Evolutionary conservation across 92 coral and sea anemone species (phyloP).

Genomic region (Porites divaricata): DNA sequence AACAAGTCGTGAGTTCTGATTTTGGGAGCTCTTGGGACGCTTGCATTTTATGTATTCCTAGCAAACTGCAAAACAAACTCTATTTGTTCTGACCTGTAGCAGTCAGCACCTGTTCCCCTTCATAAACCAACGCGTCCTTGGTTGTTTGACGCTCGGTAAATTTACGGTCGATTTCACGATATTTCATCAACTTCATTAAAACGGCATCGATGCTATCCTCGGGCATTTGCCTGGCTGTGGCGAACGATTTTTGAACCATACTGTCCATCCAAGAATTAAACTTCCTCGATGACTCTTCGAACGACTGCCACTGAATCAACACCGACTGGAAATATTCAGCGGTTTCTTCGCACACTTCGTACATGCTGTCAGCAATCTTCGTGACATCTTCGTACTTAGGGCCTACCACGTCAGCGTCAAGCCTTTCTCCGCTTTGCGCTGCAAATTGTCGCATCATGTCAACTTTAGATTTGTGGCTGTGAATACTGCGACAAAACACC

Average conservation of each 20-base stretch:
- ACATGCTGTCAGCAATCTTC: slow-evolving; percentile 88
- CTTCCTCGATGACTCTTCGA: slow-evolving; percentile 78
- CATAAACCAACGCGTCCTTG: slow-evolving; percentile 83
- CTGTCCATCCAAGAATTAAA: slow-evolving; percentile 81
- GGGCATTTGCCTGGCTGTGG: slow-evolving; percentile 69
- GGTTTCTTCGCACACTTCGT: slow-evolving; percentile 84
- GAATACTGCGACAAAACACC: slow-evolving; percentile 77
- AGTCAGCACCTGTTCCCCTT: slow-evolving; percentile 91
- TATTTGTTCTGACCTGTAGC: slow-evolving; percentile 71
- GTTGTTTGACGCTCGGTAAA: slow-evolving; percentile 85
- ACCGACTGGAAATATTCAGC: slow-evolving; percentile 82
- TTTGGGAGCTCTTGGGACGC: background rate
- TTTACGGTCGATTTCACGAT: slow-evolving; percentile 92
- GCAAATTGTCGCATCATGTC: slow-evolving; percentile 81
- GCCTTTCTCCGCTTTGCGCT: slow-evolving; percentile 55
- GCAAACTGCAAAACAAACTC: background rate
- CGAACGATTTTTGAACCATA: slow-evolving; percentile 61
- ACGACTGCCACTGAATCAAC: slow-evolving; percentile 90
- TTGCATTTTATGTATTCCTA: background rate
- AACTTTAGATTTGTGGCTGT: slow-evolving; percentile 76
- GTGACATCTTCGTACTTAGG: slow-evolving; percentile 71
- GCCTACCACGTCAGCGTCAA: slow-evolving; percentile 50
- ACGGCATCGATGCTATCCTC: slow-evolving; percentile 87
- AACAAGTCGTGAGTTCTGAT: no score
- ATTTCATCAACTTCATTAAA: slow-evolving; percentile 84